These are phyloP conservation scores for Valencia hispanica DNA, from an alignment of 2,797 vertebrate genomes.

Conservation along the genomic window DNA sequence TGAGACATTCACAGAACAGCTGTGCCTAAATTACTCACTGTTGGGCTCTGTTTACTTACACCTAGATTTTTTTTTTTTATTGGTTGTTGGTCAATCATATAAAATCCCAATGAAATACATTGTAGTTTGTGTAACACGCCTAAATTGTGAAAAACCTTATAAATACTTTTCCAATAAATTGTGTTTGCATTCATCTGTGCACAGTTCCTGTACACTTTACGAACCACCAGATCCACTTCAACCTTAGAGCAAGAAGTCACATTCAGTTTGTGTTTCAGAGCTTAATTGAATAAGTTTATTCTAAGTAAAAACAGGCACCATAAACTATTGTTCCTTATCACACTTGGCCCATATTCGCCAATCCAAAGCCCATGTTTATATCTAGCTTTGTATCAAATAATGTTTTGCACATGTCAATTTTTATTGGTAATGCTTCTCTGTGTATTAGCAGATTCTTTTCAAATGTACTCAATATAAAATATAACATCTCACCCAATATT, in stretches of 20 bases:
- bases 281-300: conserved; percentile 18
- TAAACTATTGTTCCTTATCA: conserved; percentile 5
- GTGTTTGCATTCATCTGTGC: neutral
- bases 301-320: neutral
- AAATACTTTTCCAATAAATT: neutral
- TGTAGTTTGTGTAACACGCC: neutral
- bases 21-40: neutral
- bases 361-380: neutral
- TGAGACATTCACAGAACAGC: neutral
- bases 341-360: neutral
- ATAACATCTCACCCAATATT: conserved; percentile 14
- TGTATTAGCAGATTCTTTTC: neutral
- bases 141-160: neutral
- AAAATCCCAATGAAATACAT: neutral
- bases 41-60: neutral
- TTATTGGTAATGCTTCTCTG: neutral
- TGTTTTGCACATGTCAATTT: neutral
- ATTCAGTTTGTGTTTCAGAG: conserved; percentile 32
- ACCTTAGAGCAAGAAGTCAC: conserved; percentile 35
- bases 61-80: neutral
- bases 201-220: neutral
- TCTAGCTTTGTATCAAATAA: neutral
- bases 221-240: neutral
- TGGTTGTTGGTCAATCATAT: neutral
- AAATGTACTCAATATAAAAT: conserved; percentile 12